Base-by-base conservation (phyloP, 2,888 invertebrate species). In the Caenorhabditis sinica region DNA sequence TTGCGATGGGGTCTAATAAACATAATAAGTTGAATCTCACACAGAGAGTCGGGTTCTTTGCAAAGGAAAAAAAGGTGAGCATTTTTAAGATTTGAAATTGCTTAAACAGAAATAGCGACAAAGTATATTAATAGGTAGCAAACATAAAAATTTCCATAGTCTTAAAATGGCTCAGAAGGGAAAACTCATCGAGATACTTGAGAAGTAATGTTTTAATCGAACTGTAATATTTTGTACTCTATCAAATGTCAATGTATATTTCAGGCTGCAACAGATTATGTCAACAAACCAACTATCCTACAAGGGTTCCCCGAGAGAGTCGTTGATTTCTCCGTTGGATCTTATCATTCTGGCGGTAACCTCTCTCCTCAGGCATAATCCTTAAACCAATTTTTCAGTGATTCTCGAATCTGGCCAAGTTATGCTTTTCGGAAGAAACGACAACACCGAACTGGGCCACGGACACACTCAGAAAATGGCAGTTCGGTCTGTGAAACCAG, bases 1-100 rank as follows among this genome's bases (percentile, higher is more conserved):
- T 95, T 82, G 95, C 95, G 6, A 95, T 95, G 91, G 96, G 96
- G 17, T 94, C 94, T 83, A 94, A 94, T 90, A 93, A 94, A 61
- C 93, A 94, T 91, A 95, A 95, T 90, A 95, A 95, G 91, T 93
- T 96, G 51, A 95, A 95, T 33, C 94, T 95, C 36, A 93, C 94
- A 87, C 93, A 93, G 83, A 90, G 94, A 72, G 93, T 93, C 80
- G 94, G 94, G 1, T 94, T 94, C 86, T 93, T 94, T 72, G 93
- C 93, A 89, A 93, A 94, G 69, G 94, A 91, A 63, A 75, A 82
- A 36, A 82, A 77, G 61, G 77, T 65, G 40, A 51, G 53, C 17
- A 36, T 20, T 20, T 4, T 40, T 40, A 61, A 30, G 17, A 73
- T 13, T 56, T 65, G 28, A 23, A 28, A n/a, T n/a, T n/a, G n/a